Evolutionary conservation across 2,113 vertebrate genomes (phyloP).

Genomic region (Callorhinus ursinus): DNA sequence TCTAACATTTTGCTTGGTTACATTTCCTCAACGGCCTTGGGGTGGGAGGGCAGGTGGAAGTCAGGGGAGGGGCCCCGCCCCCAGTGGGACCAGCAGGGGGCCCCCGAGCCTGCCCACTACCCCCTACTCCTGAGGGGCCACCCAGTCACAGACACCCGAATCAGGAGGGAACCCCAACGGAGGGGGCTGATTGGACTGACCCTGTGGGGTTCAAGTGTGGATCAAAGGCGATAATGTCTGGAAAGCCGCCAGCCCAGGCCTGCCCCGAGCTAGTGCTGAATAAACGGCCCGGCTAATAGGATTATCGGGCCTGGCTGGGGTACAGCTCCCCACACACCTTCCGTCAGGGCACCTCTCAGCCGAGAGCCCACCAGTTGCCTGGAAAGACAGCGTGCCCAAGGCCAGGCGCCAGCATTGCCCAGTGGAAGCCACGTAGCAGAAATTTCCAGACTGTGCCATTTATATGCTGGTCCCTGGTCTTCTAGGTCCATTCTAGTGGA

Average conservation of each 20-base stretch:
- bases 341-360: neutral
- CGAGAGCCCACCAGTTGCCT: neutral
- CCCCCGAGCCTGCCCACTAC: neutral
- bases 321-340: fast-evolving
- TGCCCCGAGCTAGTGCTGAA: fast-evolving
- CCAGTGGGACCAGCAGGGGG: neutral
- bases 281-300: fast-evolving
- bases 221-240: fast-evolving
- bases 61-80: fast-evolving
- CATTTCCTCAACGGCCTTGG: neutral
- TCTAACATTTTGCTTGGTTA: neutral
- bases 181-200: neutral
- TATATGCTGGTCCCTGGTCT: fast-evolving
- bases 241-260: neutral
- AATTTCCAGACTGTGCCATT: fast-evolving
- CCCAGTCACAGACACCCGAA: fast-evolving
- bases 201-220: fast-evolving
- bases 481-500: fast-evolving
- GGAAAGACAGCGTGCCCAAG: neutral
- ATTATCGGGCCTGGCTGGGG: fast-evolving
- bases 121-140: neutral
- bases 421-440: fast-evolving
- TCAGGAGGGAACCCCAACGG: neutral
- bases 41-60: fast-evolving
- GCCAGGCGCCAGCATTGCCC: neutral